Percentiles rank a stretch among this genome's conserved stretches.
These are phyloP conservation scores for Arctia plantaginis DNA, from an alignment of 2,888 invertebrate genomes.

Conservation along the genomic window DNA sequence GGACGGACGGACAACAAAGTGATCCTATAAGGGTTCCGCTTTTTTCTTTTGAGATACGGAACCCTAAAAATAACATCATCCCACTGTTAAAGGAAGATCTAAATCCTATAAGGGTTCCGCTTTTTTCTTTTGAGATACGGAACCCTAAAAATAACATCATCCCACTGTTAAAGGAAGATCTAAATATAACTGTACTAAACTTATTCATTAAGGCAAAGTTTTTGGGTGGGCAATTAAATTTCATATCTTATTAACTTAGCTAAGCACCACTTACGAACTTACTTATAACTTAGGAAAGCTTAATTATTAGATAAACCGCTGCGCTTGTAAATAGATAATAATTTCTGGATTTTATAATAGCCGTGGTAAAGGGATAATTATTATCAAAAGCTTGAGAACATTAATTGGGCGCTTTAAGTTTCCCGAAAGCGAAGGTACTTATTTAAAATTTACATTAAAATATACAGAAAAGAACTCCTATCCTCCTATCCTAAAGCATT, in stretches of 20 bases:
- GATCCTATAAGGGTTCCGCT: too few relatives aligned
- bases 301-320: conserved; percentile 52
- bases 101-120: too few relatives aligned
- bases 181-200: conserved; percentile 31
- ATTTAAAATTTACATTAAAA: neutral
- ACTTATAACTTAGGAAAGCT: conserved; percentile 58
- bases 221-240: conserved; percentile 59
- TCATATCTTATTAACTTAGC: conserved; percentile 65
- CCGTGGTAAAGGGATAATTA: conserved; percentile 6
- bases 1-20: too few relatives aligned
- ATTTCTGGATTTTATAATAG: conserved; percentile 23
- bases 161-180: neutral
- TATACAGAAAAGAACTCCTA: neutral
- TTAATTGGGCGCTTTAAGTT: neutral
- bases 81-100: too few relatives aligned
- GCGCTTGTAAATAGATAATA: conserved; percentile 35
- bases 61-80: too few relatives aligned
- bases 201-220: conserved; percentile 58
- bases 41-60: too few relatives aligned
- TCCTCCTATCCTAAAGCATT: too few relatives aligned
- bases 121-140: too few relatives aligned
- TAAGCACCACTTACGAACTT: conserved; percentile 58
- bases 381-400: neutral
- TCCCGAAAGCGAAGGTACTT: neutral
- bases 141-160: neutral